Conservation (phyloP, 2,888 invertebrate genomes). For the Abrostola tripartita region DNA sequence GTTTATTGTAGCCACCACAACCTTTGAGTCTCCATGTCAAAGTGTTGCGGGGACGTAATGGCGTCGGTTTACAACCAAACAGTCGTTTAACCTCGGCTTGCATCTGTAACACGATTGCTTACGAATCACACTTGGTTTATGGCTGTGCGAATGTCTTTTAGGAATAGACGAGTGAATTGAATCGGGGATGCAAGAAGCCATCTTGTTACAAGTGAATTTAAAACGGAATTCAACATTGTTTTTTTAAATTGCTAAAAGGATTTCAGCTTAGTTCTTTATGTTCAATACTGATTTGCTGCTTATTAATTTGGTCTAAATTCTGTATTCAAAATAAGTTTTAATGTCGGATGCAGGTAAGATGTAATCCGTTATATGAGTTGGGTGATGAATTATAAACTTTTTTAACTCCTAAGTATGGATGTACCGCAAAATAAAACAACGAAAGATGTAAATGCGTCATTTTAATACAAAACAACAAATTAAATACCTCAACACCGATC, state of each 20-base stretch:
- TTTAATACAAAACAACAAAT: constrained; percentile 15
- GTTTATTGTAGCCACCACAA: constrained; percentile 35
- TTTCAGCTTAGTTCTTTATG: no score
- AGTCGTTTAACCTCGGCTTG: constrained; percentile 64
- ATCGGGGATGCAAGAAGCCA: constrained; percentile 8
- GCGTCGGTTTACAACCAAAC: constrained; percentile 65
- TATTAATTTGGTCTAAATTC: no score
- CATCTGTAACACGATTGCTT: constrained; percentile 58
- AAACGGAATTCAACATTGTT: no score
- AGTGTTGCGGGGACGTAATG: constrained; percentile 49
- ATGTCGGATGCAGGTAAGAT: no score
- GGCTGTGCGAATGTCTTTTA: constrained; percentile 41
- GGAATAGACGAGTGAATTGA: constrained; percentile 38
- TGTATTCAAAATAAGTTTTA: no score
- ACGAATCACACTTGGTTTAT: constrained; percentile 60
- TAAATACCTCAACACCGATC: constrained; percentile 17
- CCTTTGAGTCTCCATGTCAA: constrained; percentile 37
- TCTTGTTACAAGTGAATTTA: constrained; percentile 5
- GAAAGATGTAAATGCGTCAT: constrained; percentile 2
- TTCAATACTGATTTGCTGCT: no score
- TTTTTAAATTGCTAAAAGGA: no score
- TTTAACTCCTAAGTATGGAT: no score
- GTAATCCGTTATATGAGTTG: not conserved
- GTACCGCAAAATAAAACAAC: not conserved
- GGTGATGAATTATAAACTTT: not conserved